Evolutionary conservation across 2,888 invertebrate species (phyloP).

Genomic region (Orchesella flavescens): DNA sequence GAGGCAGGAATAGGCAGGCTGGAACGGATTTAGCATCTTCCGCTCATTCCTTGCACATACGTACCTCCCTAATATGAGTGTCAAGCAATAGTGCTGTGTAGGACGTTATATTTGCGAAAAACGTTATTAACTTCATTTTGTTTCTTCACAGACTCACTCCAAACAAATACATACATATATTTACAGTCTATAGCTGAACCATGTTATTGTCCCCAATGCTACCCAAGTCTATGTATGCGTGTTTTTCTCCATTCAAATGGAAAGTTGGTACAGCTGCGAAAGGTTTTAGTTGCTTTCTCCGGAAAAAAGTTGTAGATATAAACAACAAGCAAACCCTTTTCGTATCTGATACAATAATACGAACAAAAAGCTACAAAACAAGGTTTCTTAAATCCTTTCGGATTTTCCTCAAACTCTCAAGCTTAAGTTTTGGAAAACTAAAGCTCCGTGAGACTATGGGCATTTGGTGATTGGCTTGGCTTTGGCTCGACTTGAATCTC

Average conservation of each 20-base stretch:
- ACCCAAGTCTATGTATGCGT: neutral
- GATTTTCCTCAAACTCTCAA: constrained; percentile 69
- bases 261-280: constrained; percentile 39
- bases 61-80: constrained; percentile 16
- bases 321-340: neutral
- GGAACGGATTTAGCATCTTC: constrained; percentile 57
- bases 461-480: constrained; percentile 69
- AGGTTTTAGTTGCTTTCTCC: neutral
- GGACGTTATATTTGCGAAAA: constrained; percentile 47
- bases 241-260: neutral
- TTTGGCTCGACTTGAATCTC: too few species aligned
- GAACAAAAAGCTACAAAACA: constrained; percentile 38
- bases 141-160: neutral
- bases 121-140: constrained; percentile 39
- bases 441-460: constrained; percentile 70
- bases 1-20: constrained; percentile 40
- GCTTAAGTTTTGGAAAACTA: constrained; percentile 54
- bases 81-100: constrained; percentile 26
- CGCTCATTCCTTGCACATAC: too few species aligned
- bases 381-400: constrained; percentile 64
- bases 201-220: neutral
- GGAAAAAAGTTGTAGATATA: constrained; percentile 3
- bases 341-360: constrained; percentile 7
- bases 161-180: too few species aligned
- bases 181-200: neutral